Base-by-base conservation (phyloP, 2,113 vertebrate genomes). In the Albula glossodonta region DNA sequence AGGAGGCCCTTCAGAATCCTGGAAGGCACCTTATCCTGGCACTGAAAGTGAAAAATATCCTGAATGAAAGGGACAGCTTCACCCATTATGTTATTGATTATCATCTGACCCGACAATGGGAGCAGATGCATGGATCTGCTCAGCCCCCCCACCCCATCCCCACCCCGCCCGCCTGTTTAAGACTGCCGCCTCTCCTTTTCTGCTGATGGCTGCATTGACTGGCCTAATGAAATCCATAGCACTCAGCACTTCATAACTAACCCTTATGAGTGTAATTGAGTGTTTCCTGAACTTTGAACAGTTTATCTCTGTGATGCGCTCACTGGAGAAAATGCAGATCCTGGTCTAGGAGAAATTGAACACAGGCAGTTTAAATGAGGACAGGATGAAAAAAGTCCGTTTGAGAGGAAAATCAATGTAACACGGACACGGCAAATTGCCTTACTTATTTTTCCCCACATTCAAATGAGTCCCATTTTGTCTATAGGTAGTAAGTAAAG, bases 61-160 rank as follows among this genome's bases (percentile, higher is more conserved):
- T 87, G 63, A 86, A 70, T 84, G 4, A 48, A 84, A 85, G 81
- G 89, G 84, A 78, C 80, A 74, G 31, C 31, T 87, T 88, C 89
- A 85, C 89, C 90, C 89, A 85, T 92, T 95, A 93, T 91, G 92
- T 94, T 95, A 97, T 95, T 95, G 95, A 95, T 95, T 90, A 89
- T 88, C 90, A 90, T 92, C 89, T 92, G 92, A 92, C 88, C 90
- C 88, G 91, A 86, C 89, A 89, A 88, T 89, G 88, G 79, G 87
- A 87, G 83, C 85, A 90, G 86, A 90, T 90, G 79, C 87, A 92
- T 88, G 87, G 90, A 90, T 88, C 91, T 92, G 92, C 92, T 93
- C 87, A 94, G 94, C 91, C 89, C 57, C n/a, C n/a, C 8, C 17
- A 1, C 17, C 17, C 60, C 60, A 1, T 15, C 60, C 60, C 17